Evolutionary conservation across 2,797 vertebrate species (phyloP), one percentile per base, ranked within the genome.

Genomic region (Sparus aurata): DNA sequence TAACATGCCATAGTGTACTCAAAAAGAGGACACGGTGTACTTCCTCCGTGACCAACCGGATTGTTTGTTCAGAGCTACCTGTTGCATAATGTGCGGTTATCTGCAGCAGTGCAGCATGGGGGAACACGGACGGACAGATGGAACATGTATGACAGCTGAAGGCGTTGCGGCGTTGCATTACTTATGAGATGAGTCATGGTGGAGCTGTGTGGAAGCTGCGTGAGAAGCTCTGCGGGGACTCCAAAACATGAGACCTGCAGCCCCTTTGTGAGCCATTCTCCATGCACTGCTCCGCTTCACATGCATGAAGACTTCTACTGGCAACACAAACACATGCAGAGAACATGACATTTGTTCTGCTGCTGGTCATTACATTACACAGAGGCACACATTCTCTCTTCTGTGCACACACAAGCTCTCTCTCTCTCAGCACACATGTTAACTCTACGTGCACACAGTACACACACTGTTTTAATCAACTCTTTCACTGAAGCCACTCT

Each of bases 171-270:
- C 1, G 6, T 22, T 82, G 75, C 65, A 50, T 88, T 85, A 82
- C 30, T 84, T 53, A 82, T 79, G 43, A 68, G 66, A 22, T 59
- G 52, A 72, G 54, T 64, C 30, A 16, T 57, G 76, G 74, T 62
- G 76, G 60, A 74, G 73, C 46, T 30, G 34, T 27, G 20, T 46
- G 46, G 30, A 59, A 12, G 63, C 60, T 0, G 20, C 12, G 5
- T 70, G 71, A 54, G 65, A 69, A 18, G 43, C 59, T 13, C 53
- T 18, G 23, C 53, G 12, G 54, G 22, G 12, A 45, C 59, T 22
- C 25, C 12, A 30, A 73, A 73, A 63, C 57, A 82, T 65, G 55
- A 54, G 12, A 76, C 23, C 49, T 12, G 23, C 10, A 43, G 45
- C 20, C 53, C 30, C 41, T 53, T 53, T 47, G 15, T 43, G 25